These are phyloP conservation scores for Alouatta palliata DNA, from an alignment of 2,113 vertebrate species.

Conservation along the genomic window DNA sequence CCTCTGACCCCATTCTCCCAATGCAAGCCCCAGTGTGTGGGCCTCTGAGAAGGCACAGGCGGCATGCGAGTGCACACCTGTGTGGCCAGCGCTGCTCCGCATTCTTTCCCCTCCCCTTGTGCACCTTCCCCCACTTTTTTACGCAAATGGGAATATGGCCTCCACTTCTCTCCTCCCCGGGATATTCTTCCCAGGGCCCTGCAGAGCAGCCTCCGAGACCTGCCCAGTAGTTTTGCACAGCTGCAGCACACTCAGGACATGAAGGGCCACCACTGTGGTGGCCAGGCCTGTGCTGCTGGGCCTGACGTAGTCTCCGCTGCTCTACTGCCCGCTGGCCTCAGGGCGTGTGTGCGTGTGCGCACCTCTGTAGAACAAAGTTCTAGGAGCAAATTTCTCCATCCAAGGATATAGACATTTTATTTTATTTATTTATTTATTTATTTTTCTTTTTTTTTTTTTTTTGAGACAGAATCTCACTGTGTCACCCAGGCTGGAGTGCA, in stretches of 20 bases:
- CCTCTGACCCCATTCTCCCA: background rate
- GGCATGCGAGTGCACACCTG: accelerated
- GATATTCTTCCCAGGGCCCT: background rate
- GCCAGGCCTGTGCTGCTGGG: background rate
- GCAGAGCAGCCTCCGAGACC: background rate
- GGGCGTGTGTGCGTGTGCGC: accelerated
- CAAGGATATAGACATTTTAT: background rate
- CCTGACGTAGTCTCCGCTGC: accelerated
- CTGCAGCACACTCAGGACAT: background rate
- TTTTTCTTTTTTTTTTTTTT: background rate
- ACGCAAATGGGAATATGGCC: background rate
- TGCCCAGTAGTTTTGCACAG: background rate
- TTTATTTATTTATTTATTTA: background rate
- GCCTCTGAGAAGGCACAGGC: accelerated
- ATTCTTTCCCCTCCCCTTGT: background rate
- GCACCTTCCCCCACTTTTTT: background rate
- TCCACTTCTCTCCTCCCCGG: background rate
- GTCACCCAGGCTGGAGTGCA: too few relatives aligned
- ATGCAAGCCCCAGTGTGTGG: accelerated
- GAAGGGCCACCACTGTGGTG: background rate
- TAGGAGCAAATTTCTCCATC: background rate
- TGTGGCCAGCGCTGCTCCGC: too few relatives aligned
- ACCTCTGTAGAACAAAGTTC: background rate
- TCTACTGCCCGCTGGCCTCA: background rate
- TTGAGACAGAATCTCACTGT: background rate